phyloP scores from a whole-genome alignment of 2,113 vertebrate genomes.

The Colinus virginianus region DNA sequence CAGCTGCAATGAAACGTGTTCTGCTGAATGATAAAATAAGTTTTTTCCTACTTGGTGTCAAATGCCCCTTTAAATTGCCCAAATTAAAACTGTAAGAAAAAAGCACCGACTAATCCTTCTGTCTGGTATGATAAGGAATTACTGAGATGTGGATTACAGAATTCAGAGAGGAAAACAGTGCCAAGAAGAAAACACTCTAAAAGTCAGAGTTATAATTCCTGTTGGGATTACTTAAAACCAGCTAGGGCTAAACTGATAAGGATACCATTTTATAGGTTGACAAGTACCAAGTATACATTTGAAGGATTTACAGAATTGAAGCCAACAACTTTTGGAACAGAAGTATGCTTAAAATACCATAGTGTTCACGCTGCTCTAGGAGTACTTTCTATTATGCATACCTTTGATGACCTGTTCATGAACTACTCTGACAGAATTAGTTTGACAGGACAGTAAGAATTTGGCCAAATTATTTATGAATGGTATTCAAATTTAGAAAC shows the following conservation, averaged over 20 bases:
- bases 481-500: not conserved
- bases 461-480: not conserved
- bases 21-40: conserved; percentile 18
- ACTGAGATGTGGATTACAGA: not conserved
- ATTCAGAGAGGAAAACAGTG: not conserved
- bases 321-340: not conserved
- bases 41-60: not conserved
- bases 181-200: not conserved
- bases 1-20: not conserved
- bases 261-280: not conserved
- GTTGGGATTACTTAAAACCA: not conserved
- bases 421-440: not conserved
- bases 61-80: conserved; percentile 19
- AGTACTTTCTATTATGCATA: not conserved
- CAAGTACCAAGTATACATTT: not conserved
- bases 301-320: not conserved
- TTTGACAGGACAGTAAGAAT: not conserved
- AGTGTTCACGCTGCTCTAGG: not conserved
- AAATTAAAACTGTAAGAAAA: not conserved
- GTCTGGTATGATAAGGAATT: not conserved
- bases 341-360: not conserved
- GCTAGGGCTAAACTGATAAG: not conserved
- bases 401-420: not conserved
- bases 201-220: not conserved
- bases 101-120: not conserved